phyloP scores from a whole-genome alignment of 2,797 vertebrate species.

The Atherinosoma microstoma region DNA sequence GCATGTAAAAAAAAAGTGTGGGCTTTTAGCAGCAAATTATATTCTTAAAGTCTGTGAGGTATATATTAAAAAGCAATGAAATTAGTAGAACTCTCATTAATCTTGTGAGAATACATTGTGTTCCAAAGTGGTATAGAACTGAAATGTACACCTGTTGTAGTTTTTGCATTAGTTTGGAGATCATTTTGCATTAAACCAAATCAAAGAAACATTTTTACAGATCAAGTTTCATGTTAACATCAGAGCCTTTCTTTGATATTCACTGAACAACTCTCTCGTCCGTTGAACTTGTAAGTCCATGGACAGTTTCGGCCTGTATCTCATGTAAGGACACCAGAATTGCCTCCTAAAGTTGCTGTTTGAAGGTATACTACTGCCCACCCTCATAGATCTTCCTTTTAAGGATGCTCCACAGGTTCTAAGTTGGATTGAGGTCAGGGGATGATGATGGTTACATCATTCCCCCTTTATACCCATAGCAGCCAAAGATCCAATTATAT shows the following conservation, averaged over 20 bases:
- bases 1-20: slow-evolving; percentile 6
- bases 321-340: background rate
- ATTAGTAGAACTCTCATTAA: slow-evolving; percentile 47
- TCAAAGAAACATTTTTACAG: background rate
- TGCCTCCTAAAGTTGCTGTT: background rate
- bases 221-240: background rate
- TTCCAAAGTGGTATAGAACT: background rate
- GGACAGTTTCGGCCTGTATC: background rate
- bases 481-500: background rate
- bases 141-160: background rate
- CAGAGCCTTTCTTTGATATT: background rate
- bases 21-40: slow-evolving; percentile 20
- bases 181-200: background rate
- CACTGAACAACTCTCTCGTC: background rate
- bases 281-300: background rate
- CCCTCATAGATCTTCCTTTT: background rate
- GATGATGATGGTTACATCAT: background rate
- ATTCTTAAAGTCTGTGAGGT: slow-evolving; percentile 12
- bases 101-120: slow-evolving; percentile 7
- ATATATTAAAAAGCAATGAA: slow-evolving; percentile 26
- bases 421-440: background rate
- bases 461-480: background rate
- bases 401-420: background rate
- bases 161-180: background rate
- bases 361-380: background rate